Evolutionary conservation across 2,113 vertebrate genomes (phyloP).

Genomic region (Clupea harengus): DNA sequence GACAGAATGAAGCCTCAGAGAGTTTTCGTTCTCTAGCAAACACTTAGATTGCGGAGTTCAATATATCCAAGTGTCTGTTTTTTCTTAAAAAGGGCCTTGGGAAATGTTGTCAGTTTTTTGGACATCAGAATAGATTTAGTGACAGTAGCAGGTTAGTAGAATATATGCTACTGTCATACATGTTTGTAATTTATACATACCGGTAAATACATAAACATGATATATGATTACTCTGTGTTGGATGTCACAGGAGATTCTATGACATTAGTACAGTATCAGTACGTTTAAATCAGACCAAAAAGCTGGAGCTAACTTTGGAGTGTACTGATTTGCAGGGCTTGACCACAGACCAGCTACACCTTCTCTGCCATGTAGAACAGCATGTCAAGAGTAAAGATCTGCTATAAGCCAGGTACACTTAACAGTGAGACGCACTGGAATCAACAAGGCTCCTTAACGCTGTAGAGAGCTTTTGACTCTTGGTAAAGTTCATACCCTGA

Average conservation of each 20-base stretch:
- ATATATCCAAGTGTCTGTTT: not conserved
- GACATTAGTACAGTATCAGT: not conserved
- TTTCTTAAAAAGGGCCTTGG: not conserved
- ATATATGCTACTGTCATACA: no score
- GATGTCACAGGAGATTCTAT: not conserved
- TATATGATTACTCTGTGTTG: no score
- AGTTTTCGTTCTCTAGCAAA: not conserved
- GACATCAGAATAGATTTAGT: no score
- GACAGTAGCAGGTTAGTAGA: no score
- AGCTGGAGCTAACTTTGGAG: not conserved
- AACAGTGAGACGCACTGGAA: not conserved
- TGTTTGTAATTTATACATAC: no score
- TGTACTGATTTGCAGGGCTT: not conserved
- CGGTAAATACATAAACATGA: no score
- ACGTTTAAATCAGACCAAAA: not conserved
- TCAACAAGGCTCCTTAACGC: not conserved
- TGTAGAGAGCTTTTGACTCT: not conserved
- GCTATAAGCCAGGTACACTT: not conserved
- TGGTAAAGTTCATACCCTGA: not conserved
- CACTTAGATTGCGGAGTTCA: not conserved
- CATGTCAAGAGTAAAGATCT: not conserved
- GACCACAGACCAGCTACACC: not conserved
- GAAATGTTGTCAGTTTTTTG: not conserved
- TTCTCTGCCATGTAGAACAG: not conserved
- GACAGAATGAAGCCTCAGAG: not conserved